These are phyloP conservation scores for Poeciliopsis paucimaculata DNA, from an alignment of 2,797 vertebrate species.

Conservation along the genomic window DNA sequence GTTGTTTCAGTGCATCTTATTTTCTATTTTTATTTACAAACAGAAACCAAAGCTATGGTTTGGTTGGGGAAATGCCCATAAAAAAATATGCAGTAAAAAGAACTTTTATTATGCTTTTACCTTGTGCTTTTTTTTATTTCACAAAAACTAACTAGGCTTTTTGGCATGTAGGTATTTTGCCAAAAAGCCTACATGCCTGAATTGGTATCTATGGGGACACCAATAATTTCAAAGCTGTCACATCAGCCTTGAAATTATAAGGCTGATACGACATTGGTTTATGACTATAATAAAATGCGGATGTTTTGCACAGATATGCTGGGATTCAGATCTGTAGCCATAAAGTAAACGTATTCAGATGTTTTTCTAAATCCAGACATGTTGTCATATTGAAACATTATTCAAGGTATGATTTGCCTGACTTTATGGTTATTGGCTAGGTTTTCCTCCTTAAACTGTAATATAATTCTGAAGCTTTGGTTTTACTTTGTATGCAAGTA, in stretches of 20 bases:
- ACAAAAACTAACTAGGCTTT: not conserved
- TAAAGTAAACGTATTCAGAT: too few species aligned
- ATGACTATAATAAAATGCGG: constrained; percentile 6
- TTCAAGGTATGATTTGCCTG: constrained; percentile 50
- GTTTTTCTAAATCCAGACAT: constrained; percentile 38
- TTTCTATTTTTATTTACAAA: not conserved
- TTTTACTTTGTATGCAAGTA: not conserved
- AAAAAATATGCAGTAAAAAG: not conserved
- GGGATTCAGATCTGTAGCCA: too few species aligned
- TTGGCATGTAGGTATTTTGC: not conserved
- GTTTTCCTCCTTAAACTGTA: constrained; percentile 30
- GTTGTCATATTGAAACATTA: constrained; percentile 63
- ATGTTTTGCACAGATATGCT: not conserved
- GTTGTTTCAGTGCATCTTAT: not conserved
- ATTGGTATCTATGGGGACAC: too few species aligned
- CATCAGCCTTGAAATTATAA: not conserved
- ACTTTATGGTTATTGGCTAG: constrained; percentile 49
- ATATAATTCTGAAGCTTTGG: constrained; percentile 51
- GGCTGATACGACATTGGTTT: constrained; percentile 4
- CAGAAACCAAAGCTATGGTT: not conserved
- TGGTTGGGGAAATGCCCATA: not conserved
- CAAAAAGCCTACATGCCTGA: too few species aligned
- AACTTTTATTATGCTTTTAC: not conserved
- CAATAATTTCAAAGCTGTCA: too few species aligned
- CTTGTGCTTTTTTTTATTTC: not conserved